These are phyloP conservation scores for Uromys caudimaculatus DNA, from an alignment of 2,797 vertebrate species.

Conservation along the genomic window DNA sequence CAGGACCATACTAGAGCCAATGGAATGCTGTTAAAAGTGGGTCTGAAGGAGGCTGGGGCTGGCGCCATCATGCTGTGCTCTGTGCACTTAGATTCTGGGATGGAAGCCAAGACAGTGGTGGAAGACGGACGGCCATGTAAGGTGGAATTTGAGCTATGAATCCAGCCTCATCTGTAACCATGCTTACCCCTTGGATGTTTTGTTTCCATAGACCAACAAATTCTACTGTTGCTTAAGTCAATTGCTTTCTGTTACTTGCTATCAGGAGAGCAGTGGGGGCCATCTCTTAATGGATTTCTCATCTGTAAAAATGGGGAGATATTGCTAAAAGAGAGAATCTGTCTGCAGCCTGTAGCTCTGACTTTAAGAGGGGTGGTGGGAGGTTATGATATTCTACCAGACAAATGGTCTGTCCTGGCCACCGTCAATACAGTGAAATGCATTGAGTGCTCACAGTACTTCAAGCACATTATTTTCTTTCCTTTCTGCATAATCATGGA, in stretches of 20 bases:
- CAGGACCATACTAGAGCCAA: not conserved
- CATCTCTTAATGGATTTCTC: constrained; percentile 6
- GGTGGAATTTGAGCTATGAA: not conserved
- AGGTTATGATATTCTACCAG: constrained; percentile 40
- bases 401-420: constrained; percentile 32
- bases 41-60: not conserved
- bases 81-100: not conserved
- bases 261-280: not conserved
- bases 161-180: not conserved
- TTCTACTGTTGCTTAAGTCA: constrained; percentile 49
- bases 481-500: constrained; percentile 1
- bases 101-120: not conserved
- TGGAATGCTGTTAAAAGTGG: not conserved
- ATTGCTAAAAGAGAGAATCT: not conserved
- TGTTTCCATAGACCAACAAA: constrained; percentile 26
- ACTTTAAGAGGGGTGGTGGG: constrained; percentile 30
- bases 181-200: not conserved
- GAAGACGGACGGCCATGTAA: not conserved
- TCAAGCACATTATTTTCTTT: not conserved
- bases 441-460: not conserved
- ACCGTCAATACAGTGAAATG: not conserved
- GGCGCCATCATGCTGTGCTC: not conserved
- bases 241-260: constrained; percentile 35
- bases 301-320: constrained; percentile 2
- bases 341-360: constrained; percentile 28